Base-by-base conservation (phyloP, 2,888 invertebrate species). In the Caenorhabditis wallacei region DNA sequence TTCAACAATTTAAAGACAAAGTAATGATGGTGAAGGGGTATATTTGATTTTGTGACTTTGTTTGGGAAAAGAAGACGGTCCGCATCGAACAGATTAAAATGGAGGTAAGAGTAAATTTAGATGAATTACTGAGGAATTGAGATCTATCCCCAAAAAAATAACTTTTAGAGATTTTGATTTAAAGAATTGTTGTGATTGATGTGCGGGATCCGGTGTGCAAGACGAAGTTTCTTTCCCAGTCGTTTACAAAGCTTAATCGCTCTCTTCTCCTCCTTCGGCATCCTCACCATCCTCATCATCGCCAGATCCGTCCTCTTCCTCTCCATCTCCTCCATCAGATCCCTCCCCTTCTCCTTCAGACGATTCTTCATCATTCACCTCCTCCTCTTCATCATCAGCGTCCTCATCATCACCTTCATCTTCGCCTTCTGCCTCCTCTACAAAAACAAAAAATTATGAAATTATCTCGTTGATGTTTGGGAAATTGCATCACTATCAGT, bases 361-460 rank as follows among this genome's bases (percentile, higher is more conserved):
- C 22, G 86, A 85, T 37, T 80, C 84, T 68, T 87, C 87, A 40
- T 87, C 87, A 56, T 87, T 82, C 51, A 84, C 87, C n/a, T 87
- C 87, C n/a, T 87, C 87, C 54, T 87, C 87, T 59, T 87, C 87
- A 37, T 86, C 86, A n/a, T 85, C 87, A 46, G 75, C 85, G 54
- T 85, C 87, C 37, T 87, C 87, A 18, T 85, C 85, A 18, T 85
- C 85, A 24, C 61, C 76, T 35, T 82, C 84, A 35, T 82, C 87
- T n/a, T 84, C 85, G 7, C 79, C 80, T 37, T 80, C 86, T 30
- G 66, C 87, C 16, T 71, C 87, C 46, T 80, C 84, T 79, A 57
- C 0, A 82, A 75, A 1, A 22, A 54, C 0, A n/a, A 59, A 7
- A 35, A 8, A 16, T 43, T 26, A 30, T 57, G 10, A 7, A 10